phyloP scores from a whole-genome alignment of 2,888 invertebrate species.

The Calameuta pallipes region DNA sequence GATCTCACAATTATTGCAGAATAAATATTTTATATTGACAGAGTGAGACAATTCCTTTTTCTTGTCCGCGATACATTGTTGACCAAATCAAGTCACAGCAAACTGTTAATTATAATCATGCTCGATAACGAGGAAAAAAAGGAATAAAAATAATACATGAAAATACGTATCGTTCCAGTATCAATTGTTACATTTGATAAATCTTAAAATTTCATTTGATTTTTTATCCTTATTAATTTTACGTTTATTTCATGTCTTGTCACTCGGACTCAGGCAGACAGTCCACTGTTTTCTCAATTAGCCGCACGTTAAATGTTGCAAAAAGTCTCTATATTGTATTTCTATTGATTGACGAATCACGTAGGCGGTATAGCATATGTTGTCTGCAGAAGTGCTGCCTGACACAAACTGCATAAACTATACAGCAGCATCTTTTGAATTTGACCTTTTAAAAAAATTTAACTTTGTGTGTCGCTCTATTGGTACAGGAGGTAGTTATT shows the following conservation, averaged over 20 bases:
- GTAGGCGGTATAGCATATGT: no score
- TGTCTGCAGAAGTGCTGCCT: no score
- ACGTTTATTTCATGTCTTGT: background rate
- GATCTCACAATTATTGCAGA: conserved; percentile 17
- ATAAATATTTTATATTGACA: background rate
- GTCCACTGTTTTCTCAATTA: no score
- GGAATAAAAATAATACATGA: background rate
- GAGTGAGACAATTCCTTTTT: background rate
- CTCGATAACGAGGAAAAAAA: no score
- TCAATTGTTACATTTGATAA: background rate
- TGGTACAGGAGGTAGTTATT: no score
- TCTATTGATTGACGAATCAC: no score
- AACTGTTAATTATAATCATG: background rate
- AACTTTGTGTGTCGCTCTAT: no score
- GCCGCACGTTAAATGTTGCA: no score
- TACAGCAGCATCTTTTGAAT: no score
- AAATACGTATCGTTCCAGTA: conserved; percentile 1
- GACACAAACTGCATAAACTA: no score
- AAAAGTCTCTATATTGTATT: no score
- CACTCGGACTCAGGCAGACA: background rate
- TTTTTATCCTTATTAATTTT: conserved; percentile 1
- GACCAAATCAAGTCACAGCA: background rate
- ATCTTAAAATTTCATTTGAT: conserved; percentile 15
- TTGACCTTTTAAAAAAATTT: no score
- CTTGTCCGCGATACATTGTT: background rate